Conservation (phyloP, 2,888 invertebrate genomes). For the Anaspis maculata region DNA sequence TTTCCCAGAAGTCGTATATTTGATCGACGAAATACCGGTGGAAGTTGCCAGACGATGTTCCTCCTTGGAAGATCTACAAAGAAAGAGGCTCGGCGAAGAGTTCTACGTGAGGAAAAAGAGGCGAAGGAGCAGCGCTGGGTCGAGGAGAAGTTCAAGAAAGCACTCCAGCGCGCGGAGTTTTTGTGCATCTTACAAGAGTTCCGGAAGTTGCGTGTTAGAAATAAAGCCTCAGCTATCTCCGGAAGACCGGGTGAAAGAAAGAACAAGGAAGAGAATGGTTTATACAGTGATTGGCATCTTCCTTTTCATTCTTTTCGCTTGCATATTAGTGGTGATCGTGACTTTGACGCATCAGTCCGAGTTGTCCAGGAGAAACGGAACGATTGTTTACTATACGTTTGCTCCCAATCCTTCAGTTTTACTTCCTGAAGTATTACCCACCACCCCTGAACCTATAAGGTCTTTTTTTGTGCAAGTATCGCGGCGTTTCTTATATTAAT, state of each 20-base stretch:
- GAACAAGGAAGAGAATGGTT: constrained; percentile 60
- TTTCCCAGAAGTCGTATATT: too few relatives aligned
- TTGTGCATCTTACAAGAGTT: too few relatives aligned
- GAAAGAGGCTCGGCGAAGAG: too few relatives aligned
- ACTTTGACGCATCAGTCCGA: constrained; percentile 51
- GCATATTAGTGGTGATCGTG: constrained; percentile 68
- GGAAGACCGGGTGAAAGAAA: constrained; percentile 48
- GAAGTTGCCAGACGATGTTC: too few relatives aligned
- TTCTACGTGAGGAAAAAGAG: too few relatives aligned
- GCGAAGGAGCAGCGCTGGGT: too few relatives aligned
- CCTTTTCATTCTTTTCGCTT: constrained; percentile 62
- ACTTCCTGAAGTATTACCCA: not conserved
- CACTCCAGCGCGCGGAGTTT: too few relatives aligned
- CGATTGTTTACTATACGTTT: constrained; percentile 30
- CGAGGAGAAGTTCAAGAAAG: too few relatives aligned
- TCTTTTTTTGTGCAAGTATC: not conserved
- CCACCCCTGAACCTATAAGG: not conserved
- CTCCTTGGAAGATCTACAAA: too few relatives aligned
- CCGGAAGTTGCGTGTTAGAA: too few relatives aligned
- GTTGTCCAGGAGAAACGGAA: constrained; percentile 24
- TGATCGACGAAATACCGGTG: too few relatives aligned
- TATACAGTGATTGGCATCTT: constrained; percentile 65
- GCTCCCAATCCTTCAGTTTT: constrained; percentile 24
- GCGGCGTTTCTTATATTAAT: not conserved
- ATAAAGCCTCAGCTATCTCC: too few relatives aligned